Percentiles rank a stretch among this genome's conserved stretches.
Evolutionary conservation across 1,140 invertebrate species (phyloP).

Genomic region (Aphidius gifuensis): DNA sequence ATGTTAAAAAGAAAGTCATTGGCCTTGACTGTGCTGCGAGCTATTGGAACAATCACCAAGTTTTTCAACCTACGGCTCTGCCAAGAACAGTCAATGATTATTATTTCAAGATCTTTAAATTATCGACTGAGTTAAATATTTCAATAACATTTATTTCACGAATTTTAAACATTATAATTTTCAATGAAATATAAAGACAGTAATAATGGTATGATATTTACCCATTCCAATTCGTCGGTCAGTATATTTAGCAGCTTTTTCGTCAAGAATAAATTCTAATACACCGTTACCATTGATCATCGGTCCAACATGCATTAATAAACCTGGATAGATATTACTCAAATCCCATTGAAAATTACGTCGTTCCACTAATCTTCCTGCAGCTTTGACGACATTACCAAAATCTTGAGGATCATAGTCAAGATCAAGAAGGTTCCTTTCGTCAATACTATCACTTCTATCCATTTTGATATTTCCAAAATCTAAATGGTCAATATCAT

Average conservation of each 20-base stretch:
- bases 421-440: conserved; percentile 49
- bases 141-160: background rate
- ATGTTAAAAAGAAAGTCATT: conserved; percentile 15
- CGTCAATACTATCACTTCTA: conserved; percentile 36
- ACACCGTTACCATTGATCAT: conserved; percentile 61
- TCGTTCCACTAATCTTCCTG: conserved; percentile 65
- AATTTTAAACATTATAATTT: no score
- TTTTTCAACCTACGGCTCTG: conserved; percentile 27
- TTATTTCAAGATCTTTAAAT: background rate
- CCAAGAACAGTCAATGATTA: no score
- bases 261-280: conserved; percentile 70
- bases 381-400: conserved; percentile 67
- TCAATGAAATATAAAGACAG: no score
- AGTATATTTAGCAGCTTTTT: conserved; percentile 43
- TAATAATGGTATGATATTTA: conserved; percentile 19
- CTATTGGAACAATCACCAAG: conserved; percentile 34
- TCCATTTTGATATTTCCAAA: conserved; percentile 50
- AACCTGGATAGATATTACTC: conserved; percentile 65
- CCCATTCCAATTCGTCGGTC: conserved; percentile 46
- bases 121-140: conserved; percentile 15
- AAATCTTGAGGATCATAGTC: conserved; percentile 73
- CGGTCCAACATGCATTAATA: conserved; percentile 68
- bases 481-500: conserved; percentile 64
- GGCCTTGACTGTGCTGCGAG: conserved; percentile 47
- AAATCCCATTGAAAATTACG: conserved; percentile 72